Percentiles rank a stretch among this genome's conserved stretches.
Evolutionary conservation across 2,888 invertebrate genomes (phyloP).

Genomic region (Cosmia trapezina): DNA sequence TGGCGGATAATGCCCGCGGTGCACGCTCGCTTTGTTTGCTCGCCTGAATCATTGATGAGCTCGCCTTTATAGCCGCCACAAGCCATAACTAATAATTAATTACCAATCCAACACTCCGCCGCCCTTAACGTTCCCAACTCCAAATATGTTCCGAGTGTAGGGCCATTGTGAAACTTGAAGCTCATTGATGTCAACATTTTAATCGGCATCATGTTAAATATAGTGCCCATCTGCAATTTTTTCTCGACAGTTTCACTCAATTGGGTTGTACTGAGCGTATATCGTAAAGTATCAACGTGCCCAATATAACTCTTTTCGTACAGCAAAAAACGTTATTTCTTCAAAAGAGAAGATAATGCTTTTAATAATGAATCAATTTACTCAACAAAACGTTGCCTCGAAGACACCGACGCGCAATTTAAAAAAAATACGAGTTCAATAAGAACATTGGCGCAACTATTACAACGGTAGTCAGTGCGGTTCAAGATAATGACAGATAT

Average conservation of each 20-base stretch:
- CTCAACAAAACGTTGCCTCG: conserved; percentile 52
- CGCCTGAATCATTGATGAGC: conserved; percentile 88
- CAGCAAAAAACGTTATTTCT: conserved; percentile 63
- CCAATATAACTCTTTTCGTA: conserved; percentile 64
- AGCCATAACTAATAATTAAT: conserved; percentile 87
- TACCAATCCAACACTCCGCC: conserved; percentile 74
- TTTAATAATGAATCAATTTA: conserved; percentile 65
- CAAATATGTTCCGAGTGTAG: conserved; percentile 67
- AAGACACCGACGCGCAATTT: conserved; percentile 37
- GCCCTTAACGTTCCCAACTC: conserved; percentile 65
- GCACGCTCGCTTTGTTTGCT: conserved; percentile 87
- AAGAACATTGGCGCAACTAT: conserved; percentile 29
- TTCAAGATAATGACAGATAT: conserved; percentile 44
- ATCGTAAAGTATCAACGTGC: conserved; percentile 65
- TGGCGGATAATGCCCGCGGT: conserved; percentile 86
- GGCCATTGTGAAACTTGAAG: conserved; percentile 66
- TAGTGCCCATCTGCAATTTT: conserved; percentile 67
- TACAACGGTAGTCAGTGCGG: conserved; percentile 25
- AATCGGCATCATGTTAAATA: conserved; percentile 68
- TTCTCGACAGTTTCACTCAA: conserved; percentile 64
- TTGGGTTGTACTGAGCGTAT: conserved; percentile 57
- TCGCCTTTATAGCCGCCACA: conserved; percentile 83
- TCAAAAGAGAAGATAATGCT: conserved; percentile 48
- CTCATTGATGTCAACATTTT: conserved; percentile 67
- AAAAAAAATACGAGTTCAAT: conserved; percentile 45